Evolutionary conservation across 2,113 vertebrate species (phyloP).

Genomic region (Vulpes vulpes): DNA sequence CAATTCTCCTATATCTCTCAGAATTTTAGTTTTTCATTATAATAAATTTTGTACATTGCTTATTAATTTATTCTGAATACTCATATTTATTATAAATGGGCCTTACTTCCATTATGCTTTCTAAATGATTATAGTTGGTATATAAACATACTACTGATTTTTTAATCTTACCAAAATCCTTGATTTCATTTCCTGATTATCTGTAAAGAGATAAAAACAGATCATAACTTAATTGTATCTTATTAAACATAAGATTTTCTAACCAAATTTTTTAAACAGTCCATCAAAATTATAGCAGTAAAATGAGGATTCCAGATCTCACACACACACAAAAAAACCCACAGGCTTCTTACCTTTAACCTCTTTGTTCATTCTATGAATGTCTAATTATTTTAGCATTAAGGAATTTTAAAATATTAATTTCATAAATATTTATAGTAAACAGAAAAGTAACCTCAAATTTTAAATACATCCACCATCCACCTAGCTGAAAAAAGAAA

Average conservation of each 20-base stretch:
- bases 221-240: neutral
- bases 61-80: neutral
- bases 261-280: neutral
- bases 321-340: neutral
- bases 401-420: slow-evolving; percentile 81
- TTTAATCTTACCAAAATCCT: slow-evolving; percentile 94
- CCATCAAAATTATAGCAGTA: neutral
- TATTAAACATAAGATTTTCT: neutral
- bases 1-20: neutral
- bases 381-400: slow-evolving; percentile 88
- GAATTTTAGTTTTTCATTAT: neutral
- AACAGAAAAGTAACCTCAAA: slow-evolving; percentile 20
- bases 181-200: slow-evolving; percentile 95
- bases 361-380: slow-evolving; percentile 94
- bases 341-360: slow-evolving; percentile 90
- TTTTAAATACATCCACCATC: neutral
- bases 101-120: neutral
- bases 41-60: neutral
- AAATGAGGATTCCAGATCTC: neutral
- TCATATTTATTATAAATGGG: neutral
- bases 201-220: slow-evolving; percentile 84
- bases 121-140: neutral
- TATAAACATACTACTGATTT: neutral
- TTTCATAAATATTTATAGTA: neutral
- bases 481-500: neutral